Evolutionary conservation across 2,113 vertebrate species (phyloP), one percentile per base, ranked within the genome.

Genomic region (Clarias magur): DNA sequence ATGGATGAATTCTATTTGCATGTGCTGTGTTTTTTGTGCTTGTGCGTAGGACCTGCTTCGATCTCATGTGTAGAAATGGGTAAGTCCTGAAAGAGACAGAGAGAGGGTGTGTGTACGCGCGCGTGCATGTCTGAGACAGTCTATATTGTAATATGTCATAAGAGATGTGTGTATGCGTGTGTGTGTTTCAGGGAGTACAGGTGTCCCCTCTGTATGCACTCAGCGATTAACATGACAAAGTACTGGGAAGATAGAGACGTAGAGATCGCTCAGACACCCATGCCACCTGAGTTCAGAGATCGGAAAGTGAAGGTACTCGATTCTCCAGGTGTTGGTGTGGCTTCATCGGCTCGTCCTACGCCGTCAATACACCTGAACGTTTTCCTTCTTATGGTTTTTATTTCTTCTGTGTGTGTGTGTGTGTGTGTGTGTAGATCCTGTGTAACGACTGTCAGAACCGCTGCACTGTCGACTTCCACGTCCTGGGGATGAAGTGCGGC

Each of bases 181-280:
- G 53, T 83, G 5, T 78, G 60, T 79, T 48, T 54, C 59, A 99
- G 98, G 85, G 96, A 93, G 9, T 99, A 98, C 92, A 94, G 97
- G 80, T 99, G 98, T 89, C 98, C 98, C 0, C 85, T 99, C 65
- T 99, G 98, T 90, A 98, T 98, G 97, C 97, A 96, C 84, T 98
- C 97, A 0, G 97, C 94, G 1, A 90, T 96, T 57, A 92, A 97
- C 80, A 99, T 99, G 98, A 92, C 91, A 2, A 82, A 93, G 15
- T 94, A 95, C 82, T 99, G 98, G 98, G 94, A 95, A 2, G 92
- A 96, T 86, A 94, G 97, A 54, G 98, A 99, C 88, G 92, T 94
- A 0, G 96, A 99, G 83, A 96, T 99, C 0, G 95, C 96, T 0
- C 96, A 95, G 91, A 95, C 97, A 7, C 97, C 97, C 0, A 99